Evolutionary conservation across 2,113 vertebrate species (phyloP).

Genomic region (Sphyrna mokarran): DNA sequence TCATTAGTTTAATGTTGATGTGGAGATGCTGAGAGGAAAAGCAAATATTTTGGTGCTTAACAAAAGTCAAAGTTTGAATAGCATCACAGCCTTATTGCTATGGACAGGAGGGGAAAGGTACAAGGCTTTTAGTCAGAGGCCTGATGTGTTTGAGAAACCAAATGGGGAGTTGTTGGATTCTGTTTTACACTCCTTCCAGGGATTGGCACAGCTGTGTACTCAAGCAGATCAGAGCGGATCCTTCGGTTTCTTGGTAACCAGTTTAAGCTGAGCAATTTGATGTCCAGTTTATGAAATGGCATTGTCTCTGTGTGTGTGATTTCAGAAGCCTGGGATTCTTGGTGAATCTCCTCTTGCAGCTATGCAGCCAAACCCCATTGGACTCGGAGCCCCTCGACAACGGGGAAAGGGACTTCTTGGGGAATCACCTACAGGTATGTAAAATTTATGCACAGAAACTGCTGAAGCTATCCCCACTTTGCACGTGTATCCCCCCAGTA

Average conservation of each 20-base stretch:
- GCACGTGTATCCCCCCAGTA: neutral
- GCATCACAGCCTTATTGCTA: neutral
- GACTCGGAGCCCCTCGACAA: conserved; percentile 52
- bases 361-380: conserved; percentile 48
- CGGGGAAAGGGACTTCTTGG: conserved; percentile 60
- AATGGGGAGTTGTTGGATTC: neutral
- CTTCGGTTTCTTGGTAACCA: neutral
- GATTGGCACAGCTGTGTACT: conserved; percentile 8
- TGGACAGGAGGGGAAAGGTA: neutral
- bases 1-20: neutral
- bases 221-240: neutral
- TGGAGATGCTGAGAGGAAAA: neutral
- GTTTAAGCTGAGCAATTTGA: neutral
- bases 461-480: neutral
- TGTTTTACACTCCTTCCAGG: conserved; percentile 43
- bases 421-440: conserved; percentile 62
- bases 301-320: conserved; percentile 4
- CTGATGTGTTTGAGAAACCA: neutral
- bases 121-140: neutral
- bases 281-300: neutral
- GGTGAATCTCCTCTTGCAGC: conserved; percentile 69
- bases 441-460: neutral
- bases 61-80: neutral
- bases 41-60: neutral
- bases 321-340: conserved; percentile 72